phyloP scores from a whole-genome alignment of 35 echinoderm and acorn worm genomes.

The Ophiothrix spiculata region DNA sequence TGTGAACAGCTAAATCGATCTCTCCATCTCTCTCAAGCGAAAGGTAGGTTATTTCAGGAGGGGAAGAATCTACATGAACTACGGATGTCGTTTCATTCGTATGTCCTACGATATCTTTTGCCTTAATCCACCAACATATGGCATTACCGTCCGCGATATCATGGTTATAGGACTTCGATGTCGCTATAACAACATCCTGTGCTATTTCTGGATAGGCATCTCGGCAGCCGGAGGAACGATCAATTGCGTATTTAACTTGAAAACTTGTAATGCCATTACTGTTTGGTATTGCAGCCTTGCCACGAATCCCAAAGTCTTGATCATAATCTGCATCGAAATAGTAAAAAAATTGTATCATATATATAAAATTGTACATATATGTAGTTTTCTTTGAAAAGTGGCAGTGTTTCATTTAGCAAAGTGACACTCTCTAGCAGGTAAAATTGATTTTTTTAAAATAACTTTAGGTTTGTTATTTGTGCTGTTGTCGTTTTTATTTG shows the following conservation, averaged over 20 bases:
- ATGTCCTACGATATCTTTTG: constrained; percentile 19
- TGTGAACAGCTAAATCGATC: constrained; percentile 41
- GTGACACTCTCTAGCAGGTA: not conserved
- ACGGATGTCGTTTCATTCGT: not conserved
- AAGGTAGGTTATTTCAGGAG: constrained; percentile 23
- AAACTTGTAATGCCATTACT: constrained; percentile 17
- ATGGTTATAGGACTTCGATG: not conserved
- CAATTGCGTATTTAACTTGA: not conserved
- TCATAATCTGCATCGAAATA: constrained; percentile 23
- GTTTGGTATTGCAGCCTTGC: constrained; percentile 40
- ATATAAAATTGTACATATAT: too few species aligned
- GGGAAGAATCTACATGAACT: constrained; percentile 49
- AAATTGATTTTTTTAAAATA: not conserved
- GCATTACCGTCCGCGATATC: constrained; percentile 29
- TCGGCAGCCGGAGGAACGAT: not conserved
- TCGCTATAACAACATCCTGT: too few species aligned
- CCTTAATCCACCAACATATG: constrained; percentile 24
- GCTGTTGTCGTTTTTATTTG: too few species aligned
- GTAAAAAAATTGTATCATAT: too few species aligned
- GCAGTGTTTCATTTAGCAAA: not conserved
- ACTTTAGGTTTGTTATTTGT: too few species aligned
- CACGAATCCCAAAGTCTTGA: constrained; percentile 27
- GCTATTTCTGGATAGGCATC: not conserved
- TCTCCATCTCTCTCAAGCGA: constrained; percentile 35
- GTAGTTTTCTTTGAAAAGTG: too few species aligned